phyloP scores from a whole-genome alignment of 2,797 vertebrate species.

The Alauda arvensis region DNA sequence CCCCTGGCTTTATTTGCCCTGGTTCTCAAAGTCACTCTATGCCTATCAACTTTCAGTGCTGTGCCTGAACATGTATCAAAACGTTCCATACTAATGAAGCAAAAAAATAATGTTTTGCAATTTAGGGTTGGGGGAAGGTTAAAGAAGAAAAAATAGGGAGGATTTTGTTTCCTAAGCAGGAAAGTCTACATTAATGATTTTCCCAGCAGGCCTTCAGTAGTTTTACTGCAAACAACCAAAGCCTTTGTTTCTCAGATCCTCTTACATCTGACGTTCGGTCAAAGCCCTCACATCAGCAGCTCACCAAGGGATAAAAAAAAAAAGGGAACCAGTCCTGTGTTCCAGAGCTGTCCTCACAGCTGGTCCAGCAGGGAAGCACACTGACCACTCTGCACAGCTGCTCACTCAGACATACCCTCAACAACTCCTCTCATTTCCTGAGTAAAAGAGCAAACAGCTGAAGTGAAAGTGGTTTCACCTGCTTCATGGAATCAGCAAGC shows the following conservation, averaged over 20 bases:
- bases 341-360: background rate
- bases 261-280: conserved; percentile 70
- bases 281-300: conserved; percentile 70
- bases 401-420: background rate
- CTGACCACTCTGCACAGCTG: background rate
- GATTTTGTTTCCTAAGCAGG: conserved; percentile 76
- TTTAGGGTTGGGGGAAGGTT: conserved; percentile 38
- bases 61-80: conserved; percentile 70
- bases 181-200: conserved; percentile 79
- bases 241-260: conserved; percentile 79
- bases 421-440: background rate
- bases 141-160: conserved; percentile 27
- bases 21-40: conserved; percentile 36
- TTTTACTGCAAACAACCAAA: conserved; percentile 69
- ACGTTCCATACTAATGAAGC: conserved; percentile 60
- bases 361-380: background rate
- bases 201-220: conserved; percentile 75
- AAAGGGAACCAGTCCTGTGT: background rate
- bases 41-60: background rate
- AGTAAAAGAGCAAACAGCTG: background rate
- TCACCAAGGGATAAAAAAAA: conserved; percentile 33
- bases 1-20: background rate
- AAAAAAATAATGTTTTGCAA: conserved; percentile 69
- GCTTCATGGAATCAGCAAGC: background rate
- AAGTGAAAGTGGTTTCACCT: background rate